Evolutionary conservation across 2,797 vertebrate species (phyloP), one percentile per base, ranked within the genome.

Genomic region (Sparidentex hasta): DNA sequence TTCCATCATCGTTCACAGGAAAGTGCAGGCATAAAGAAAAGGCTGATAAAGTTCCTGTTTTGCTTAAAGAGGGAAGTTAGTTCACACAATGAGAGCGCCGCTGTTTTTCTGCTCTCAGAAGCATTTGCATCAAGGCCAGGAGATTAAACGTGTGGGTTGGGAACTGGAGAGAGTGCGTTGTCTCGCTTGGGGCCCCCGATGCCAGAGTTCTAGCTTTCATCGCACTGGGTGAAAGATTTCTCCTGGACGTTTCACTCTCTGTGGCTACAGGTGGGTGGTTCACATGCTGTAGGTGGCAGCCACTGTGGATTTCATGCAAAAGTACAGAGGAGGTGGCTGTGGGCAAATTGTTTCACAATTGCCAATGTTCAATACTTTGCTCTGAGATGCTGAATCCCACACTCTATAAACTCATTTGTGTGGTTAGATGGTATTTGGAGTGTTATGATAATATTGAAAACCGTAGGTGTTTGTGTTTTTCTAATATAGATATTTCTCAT

Each of bases 131-230:
- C 86, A 92, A 92, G 92, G 93, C 92, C 90, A 89, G 87, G 89
- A 94, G 93, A 94, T 94, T 93, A 93, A 94, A 92, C 87, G 90
- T 92, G 93, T 95, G 93, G 94, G 94, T 91, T 92, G 93, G 91
- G 92, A 93, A 91, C 90, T 88, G 92, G 89, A 92, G 91, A 88
- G 90, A 87, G 90, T 71, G 83, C 70, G 88, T 88, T 89, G 90
- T 91, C 90, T 93, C 85, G 88, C 92, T 94, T 52, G 83, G 87
- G 85, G 85, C 82, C 88, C 85, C 69, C n/a, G 73, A 80, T 92
- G 91, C 89, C 91, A 92, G 90, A 91, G 86, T 93, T 90, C 87
- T 85, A 86, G 88, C 87, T 92, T 93, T 89, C 84, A 93, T 92
- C 78, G 57, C 90, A 68, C 81, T 68, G 91, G 89, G 91, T 92